phyloP scores from a whole-genome alignment of 2,797 vertebrate genomes.

The Enteromius afrohamiltoni region DNA sequence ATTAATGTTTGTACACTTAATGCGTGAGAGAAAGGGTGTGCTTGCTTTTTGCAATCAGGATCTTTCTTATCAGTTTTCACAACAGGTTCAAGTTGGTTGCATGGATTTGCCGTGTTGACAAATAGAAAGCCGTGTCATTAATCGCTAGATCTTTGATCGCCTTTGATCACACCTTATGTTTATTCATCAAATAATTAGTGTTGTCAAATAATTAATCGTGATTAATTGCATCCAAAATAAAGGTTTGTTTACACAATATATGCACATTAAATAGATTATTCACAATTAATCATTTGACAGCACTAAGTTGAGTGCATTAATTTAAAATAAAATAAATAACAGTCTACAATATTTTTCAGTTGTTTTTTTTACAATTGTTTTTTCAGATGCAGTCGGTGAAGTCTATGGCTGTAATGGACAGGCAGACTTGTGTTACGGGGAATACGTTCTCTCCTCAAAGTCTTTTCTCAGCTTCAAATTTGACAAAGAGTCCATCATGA shows the following conservation, averaged over 20 bases:
- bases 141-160: not conserved
- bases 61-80: not conserved
- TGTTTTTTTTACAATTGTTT: not conserved
- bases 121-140: not conserved
- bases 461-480: slow-evolving; percentile 95
- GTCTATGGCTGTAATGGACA: slow-evolving; percentile 73
- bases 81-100: not conserved
- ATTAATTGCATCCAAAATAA: too few species aligned
- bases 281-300: too few species aligned
- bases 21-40: not conserved
- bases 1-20: not conserved
- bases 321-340: too few species aligned
- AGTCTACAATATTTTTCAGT: not conserved
- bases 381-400: slow-evolving; percentile 71
- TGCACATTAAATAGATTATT: too few species aligned
- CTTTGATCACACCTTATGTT: too few species aligned
- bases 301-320: not conserved
- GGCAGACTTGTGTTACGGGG: slow-evolving; percentile 75
- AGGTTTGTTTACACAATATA: too few species aligned
- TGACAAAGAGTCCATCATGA: slow-evolving; percentile 95
- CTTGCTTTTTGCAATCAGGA: not conserved
- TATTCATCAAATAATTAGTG: not conserved
- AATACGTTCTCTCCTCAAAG: slow-evolving; percentile 84
- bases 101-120: too few species aligned
- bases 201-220: too few species aligned